These are phyloP conservation scores for Tetraodon nigroviridis DNA, from an alignment of 2,113 vertebrate genomes.

Conservation along the genomic window DNA sequence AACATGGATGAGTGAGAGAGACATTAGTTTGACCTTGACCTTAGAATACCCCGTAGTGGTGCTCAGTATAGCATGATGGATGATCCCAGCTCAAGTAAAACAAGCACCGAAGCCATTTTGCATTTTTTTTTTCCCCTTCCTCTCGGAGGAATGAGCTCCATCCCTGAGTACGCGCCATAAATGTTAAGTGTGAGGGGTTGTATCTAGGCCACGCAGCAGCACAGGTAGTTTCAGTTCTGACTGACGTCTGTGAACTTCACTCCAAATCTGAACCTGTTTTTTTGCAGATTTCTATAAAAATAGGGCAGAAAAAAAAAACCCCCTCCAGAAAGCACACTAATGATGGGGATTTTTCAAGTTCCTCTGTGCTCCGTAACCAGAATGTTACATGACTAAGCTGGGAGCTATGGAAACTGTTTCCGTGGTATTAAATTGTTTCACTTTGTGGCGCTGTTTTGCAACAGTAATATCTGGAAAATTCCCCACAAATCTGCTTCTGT, in stretches of 20 bases:
- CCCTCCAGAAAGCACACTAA: neutral
- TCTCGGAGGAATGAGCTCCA: neutral
- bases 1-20: slow-evolving; percentile 33
- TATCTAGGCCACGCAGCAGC: slow-evolving; percentile 32
- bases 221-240: slow-evolving; percentile 25
- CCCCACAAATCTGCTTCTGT: neutral
- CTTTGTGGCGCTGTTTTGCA: neutral
- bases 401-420: no score
- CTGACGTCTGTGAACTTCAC: slow-evolving; percentile 6
- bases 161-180: slow-evolving; percentile 20
- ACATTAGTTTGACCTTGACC: slow-evolving; percentile 48
- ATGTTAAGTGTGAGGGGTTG: slow-evolving; percentile 21
- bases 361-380: no score
- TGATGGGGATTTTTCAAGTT: no score
- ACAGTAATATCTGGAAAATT: neutral
- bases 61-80: neutral
- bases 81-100: slow-evolving; percentile 7
- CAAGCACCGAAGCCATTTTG: neutral
- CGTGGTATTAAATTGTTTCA: no score
- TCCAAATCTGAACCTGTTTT: no score
- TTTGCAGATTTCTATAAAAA: no score
- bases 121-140: neutral
- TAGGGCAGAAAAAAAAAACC: no score
- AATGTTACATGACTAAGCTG: no score
- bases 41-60: slow-evolving; percentile 8